Conservation (phyloP, 1,140 invertebrate genomes). For the Rhynchophorus ferrugineus region DNA sequence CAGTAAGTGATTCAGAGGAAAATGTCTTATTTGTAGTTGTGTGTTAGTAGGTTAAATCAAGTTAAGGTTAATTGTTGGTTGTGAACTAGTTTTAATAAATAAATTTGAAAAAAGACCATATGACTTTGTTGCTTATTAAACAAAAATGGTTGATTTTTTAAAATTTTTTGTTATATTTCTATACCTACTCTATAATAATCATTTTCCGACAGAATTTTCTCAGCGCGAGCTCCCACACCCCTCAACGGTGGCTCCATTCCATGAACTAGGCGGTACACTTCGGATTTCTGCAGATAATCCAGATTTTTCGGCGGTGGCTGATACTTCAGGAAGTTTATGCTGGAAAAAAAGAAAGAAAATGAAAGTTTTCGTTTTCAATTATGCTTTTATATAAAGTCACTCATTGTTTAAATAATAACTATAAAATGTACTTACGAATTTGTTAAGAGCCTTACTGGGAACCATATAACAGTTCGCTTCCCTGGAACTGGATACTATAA, state of each 20-base stretch:
- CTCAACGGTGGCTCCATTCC: conserved; percentile 58
- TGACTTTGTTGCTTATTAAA: no score
- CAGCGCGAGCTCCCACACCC: conserved; percentile 55
- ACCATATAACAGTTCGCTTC: conserved; percentile 27
- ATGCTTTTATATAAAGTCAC: no score
- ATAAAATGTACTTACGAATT: conserved; percentile 26
- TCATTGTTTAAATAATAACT: no score
- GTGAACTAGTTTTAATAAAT: no score
- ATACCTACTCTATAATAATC: conserved; percentile 46
- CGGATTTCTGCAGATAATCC: conserved; percentile 62
- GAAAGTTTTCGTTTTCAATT: no score
- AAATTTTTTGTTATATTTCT: no score
- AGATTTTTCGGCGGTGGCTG: conserved; percentile 61
- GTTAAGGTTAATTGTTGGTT: no score
- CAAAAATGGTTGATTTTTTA: no score
- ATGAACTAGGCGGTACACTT: conserved; percentile 66
- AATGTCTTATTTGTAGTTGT: no score
- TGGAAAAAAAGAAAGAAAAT: conserved; percentile 35
- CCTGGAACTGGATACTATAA: conserved; percentile 24
- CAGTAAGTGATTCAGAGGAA: no score
- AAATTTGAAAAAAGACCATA: no score
- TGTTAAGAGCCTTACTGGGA: conserved; percentile 12
- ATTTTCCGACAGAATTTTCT: conserved; percentile 57
- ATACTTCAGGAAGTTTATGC: conserved; percentile 73
- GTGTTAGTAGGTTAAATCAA: no score